Base-by-base conservation (phyloP, 2,113 vertebrate genomes). In the Mola mola region DNA sequence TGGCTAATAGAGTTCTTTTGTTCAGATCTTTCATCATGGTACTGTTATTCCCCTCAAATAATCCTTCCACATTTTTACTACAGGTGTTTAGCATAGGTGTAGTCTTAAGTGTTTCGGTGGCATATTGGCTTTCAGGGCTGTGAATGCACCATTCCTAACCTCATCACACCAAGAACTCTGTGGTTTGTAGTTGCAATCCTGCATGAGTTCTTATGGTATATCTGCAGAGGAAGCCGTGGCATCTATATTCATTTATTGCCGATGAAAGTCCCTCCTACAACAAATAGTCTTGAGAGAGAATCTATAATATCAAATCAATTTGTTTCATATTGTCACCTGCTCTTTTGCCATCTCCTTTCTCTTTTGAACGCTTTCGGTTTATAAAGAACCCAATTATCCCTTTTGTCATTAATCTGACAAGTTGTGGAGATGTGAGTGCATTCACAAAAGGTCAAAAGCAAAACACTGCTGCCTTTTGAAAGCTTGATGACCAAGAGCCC, bases 391-490 rank as follows among this genome's bases (percentile, higher is more conserved):
- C 22, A 33, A 52, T 66, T 42, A 21, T n/a, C 36, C 52, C 53
- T n/a, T 82, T 69, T 66, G 60, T 79, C 74, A 66, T 40, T 81
- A 62, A 72, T 59, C 40, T 36, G 24, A 51, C 51, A 71, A 84
- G n/a, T n/a, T n/a, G n/a, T n/a, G 76, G 83, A 66, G 79, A 53
- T 57, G 34, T 24, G 56, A 72, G 47, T 68, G 67, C 25, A 56
- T 55, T 77, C 57, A 60, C 49, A 69, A 68, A 64, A 58, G 40
- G 33, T 47, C 52, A 69, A 80, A 75, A 13, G 50, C 25, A 75
- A 68, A 83, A 56, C 59, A 72, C 12, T 47, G 66, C 13, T 15
- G 43, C 65, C 21, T 76, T 76, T 78, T 66, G 33, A 36, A 12
- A 56, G 20, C 22, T 29, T 55, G 73, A 69, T 60, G 67, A 69